Percentiles rank a stretch among this genome's conserved stretches.
These are phyloP conservation scores for Eupleurogrammus muticus DNA, from an alignment of 2,797 vertebrate genomes.

Conservation along the genomic window DNA sequence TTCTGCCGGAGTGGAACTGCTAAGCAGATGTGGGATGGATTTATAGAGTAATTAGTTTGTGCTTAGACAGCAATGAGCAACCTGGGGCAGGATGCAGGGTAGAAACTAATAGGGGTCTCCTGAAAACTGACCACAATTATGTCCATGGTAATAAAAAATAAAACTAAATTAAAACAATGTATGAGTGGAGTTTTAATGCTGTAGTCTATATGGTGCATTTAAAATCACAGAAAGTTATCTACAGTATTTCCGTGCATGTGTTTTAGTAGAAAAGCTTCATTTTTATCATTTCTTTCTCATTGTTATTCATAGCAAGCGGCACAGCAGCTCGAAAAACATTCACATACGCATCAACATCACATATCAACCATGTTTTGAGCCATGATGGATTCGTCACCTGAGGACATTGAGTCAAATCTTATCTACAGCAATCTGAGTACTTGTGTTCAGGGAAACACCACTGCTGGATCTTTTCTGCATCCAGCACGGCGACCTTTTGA, in stretches of 20 bases:
- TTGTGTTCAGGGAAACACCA: not conserved
- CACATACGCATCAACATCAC: not conserved
- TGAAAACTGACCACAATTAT: constrained; percentile 14
- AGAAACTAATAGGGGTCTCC: constrained; percentile 16
- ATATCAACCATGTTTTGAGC: not conserved
- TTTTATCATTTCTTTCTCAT: constrained; percentile 8
- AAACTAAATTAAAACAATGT: constrained; percentile 11
- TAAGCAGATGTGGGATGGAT: constrained; percentile 29
- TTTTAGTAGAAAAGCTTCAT: not conserved
- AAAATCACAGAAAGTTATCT: constrained; percentile 1
- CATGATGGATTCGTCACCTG: constrained; percentile 1
- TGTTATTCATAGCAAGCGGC: constrained; percentile 16
- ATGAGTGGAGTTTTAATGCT: constrained; percentile 1
- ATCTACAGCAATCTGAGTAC: constrained; percentile 9
- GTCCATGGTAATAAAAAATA: constrained; percentile 29
- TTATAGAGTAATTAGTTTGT: constrained; percentile 51
- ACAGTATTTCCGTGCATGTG: not conserved
- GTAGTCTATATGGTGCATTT: not conserved
- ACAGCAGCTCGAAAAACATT: not conserved
- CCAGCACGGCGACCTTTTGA: constrained; percentile 29
- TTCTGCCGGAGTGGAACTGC: constrained; percentile 14
- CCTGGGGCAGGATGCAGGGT: not conserved
- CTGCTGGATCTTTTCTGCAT: constrained; percentile 15
- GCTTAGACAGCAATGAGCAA: constrained; percentile 18
- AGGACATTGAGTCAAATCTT: constrained; percentile 13